Percentiles rank a stretch among this genome's conserved stretches.
phyloP scores from a whole-genome alignment of 92 coral and sea anemone species.

The Umimayanthus kanabou region DNA sequence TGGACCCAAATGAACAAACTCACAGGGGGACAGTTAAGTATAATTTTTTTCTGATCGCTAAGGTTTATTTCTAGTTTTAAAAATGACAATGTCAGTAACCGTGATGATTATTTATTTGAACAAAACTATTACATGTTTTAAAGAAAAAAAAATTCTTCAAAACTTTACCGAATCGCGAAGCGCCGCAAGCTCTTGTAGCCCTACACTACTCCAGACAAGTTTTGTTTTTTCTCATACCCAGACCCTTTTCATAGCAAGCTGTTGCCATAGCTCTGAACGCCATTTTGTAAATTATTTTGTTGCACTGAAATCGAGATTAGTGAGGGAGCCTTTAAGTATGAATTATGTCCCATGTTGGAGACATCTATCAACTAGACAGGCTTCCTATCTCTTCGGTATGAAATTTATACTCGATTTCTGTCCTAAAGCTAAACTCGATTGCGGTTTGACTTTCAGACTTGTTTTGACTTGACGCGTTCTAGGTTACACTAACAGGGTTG shows the following conservation, averaged over 20 bases:
- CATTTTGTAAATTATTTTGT: conserved; percentile 25
- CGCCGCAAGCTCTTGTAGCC: no score
- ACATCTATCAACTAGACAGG: conserved; percentile 64
- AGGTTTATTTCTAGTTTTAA: no score
- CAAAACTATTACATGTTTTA: not conserved
- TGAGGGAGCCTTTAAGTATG: not conserved
- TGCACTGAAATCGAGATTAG: not conserved
- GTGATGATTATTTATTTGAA: not conserved
- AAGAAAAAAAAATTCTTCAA: not conserved
- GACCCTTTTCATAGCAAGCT: not conserved
- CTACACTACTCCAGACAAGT: not conserved
- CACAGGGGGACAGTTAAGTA: not conserved
- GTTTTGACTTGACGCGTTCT: not conserved
- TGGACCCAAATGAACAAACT: not conserved
- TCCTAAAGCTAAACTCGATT: not conserved
- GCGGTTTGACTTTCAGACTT: conserved; percentile 24
- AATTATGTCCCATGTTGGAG: conserved; percentile 34
- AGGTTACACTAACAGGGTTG: no score
- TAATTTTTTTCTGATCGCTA: no score
- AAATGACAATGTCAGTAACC: no score
- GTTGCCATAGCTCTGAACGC: conserved; percentile 48
- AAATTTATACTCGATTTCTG: not conserved
- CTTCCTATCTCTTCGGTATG: conserved; percentile 86
- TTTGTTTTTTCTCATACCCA: conserved; percentile 32
- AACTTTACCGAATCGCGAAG: no score